Conservation (phyloP, 2,888 invertebrate genomes). For the Syritta pipiens region DNA sequence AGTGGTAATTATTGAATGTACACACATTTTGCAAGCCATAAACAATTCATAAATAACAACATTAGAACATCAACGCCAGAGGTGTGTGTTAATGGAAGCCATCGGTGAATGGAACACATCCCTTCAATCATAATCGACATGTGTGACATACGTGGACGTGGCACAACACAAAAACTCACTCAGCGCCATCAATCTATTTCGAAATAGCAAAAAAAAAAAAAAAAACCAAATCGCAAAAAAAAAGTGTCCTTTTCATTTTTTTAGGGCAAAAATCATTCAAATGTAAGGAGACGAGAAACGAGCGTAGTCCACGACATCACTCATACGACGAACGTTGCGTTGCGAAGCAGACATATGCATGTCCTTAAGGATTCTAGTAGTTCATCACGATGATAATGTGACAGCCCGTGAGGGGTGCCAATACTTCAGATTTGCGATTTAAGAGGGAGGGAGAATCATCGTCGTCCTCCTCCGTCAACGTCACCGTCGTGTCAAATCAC, state of each 20-base stretch:
- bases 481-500: constrained; percentile 64
- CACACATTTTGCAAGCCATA: too few relatives aligned
- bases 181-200: constrained; percentile 60
- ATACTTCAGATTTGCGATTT: constrained; percentile 32
- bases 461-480: constrained; percentile 33
- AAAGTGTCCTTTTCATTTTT: constrained; percentile 37
- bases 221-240: neutral
- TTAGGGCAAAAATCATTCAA: constrained; percentile 38
- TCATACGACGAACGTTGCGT: constrained; percentile 39
- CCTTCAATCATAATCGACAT: constrained; percentile 58
- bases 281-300: constrained; percentile 36
- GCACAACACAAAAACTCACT: constrained; percentile 56
- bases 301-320: too few relatives aligned
- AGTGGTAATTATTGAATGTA: too few relatives aligned
- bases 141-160: constrained; percentile 31
- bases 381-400: constrained; percentile 64
- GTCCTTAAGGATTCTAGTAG: constrained; percentile 23
- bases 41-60: too few relatives aligned
- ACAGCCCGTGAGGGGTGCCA: constrained; percentile 59
- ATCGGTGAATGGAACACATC: too few relatives aligned
- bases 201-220: too few relatives aligned
- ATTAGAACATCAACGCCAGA: too few relatives aligned
- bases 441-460: too few relatives aligned
- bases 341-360: constrained; percentile 2
- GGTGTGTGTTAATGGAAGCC: too few relatives aligned